Percentiles rank a stretch among this genome's conserved stretches.
Evolutionary conservation across 2,113 vertebrate genomes (phyloP).

Genomic region (Clarias gariepinus): DNA sequence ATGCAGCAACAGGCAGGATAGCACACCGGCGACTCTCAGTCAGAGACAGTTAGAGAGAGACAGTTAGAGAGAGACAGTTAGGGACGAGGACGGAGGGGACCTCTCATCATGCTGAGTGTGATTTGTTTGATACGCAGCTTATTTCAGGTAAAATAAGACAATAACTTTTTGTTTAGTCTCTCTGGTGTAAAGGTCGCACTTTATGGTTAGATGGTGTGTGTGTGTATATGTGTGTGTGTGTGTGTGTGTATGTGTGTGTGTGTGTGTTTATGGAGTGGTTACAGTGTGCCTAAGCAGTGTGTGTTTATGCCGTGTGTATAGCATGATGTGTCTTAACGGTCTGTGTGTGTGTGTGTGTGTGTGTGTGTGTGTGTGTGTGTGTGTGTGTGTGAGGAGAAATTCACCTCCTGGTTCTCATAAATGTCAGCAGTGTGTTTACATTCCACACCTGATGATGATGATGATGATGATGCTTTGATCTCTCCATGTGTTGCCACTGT

Average conservation of each 20-base stretch:
- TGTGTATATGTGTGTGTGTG: not conserved
- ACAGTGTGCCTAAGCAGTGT: no score
- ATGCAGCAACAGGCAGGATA: conserved; percentile 23
- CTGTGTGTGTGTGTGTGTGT: not conserved
- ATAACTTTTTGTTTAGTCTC: not conserved
- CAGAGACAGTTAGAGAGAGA: not conserved
- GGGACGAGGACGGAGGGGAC: conserved; percentile 4
- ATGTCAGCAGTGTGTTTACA: not conserved
- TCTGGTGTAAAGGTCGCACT: not conserved
- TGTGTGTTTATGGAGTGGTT: not conserved
- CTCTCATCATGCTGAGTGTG: conserved; percentile 55
- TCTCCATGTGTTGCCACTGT: not conserved
- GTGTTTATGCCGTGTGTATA: not conserved
- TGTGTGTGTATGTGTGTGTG: not conserved
- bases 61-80: not conserved
- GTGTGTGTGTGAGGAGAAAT: not conserved
- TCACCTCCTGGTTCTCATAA: not conserved
- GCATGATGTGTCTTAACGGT: not conserved
- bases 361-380: not conserved
- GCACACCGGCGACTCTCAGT: not conserved
- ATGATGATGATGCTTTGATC: not conserved
- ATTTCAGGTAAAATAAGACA: conserved; percentile 53
- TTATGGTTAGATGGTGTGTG: not conserved
- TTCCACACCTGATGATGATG: not conserved
- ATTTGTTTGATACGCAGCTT: conserved; percentile 58